Percentiles rank a stretch among this genome's conserved stretches.
phyloP scores from a whole-genome alignment of 2,888 invertebrate genomes.

The Synergus japonicus region DNA sequence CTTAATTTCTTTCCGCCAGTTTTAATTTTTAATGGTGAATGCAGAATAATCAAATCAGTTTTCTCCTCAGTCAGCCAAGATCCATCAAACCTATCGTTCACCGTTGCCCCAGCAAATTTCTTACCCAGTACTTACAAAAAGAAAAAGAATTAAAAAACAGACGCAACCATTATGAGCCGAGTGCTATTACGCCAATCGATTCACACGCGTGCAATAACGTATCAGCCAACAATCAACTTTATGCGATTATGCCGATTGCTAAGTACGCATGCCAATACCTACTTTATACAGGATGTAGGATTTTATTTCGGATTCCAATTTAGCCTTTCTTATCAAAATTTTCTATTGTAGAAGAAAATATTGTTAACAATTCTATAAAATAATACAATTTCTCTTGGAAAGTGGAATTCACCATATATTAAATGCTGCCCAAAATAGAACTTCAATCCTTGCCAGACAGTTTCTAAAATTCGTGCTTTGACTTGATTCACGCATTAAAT shows the following conservation, averaged over 20 bases:
- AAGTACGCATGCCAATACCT: constrained; percentile 6
- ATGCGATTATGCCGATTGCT: constrained; percentile 18
- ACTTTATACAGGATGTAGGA: neutral
- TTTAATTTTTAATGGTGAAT: constrained; percentile 5
- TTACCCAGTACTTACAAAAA: neutral
- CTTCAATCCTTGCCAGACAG: too few species aligned
- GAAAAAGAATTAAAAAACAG: constrained; percentile 1
- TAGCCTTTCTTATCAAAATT: neutral
- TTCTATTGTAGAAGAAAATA: neutral
- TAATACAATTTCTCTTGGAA: neutral
- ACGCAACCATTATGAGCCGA: constrained; percentile 11
- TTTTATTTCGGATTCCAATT: neutral
- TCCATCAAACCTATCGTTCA: neutral
- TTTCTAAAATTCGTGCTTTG: too few species aligned
- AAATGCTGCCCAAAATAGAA: too few species aligned
- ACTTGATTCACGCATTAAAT: neutral
- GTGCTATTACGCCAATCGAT: neutral
- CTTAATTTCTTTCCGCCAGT: neutral
- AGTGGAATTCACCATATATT: neutral
- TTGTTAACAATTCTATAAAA: neutral
- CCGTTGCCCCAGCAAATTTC: neutral
- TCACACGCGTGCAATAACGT: constrained; percentile 22
- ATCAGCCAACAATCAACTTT: constrained; percentile 23
- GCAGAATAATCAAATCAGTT: neutral
- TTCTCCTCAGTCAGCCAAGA: neutral